Percentiles rank a stretch among this genome's conserved stretches.
phyloP scores from a whole-genome alignment of 2,888 invertebrate genomes.

The Drosophila sordidula region DNA sequence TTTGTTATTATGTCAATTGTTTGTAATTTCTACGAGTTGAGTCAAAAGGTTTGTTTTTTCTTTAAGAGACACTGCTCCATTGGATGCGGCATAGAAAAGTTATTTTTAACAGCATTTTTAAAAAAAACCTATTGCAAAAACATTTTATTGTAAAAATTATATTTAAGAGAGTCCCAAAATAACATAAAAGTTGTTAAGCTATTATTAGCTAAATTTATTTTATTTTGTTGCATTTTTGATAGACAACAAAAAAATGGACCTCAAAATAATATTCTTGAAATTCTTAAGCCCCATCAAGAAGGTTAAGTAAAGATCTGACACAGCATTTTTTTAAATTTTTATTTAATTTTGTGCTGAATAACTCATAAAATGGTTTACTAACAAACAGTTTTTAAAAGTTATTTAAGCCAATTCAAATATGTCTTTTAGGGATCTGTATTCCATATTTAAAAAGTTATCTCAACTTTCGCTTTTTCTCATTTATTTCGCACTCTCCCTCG shows the following conservation, averaged over 20 bases:
- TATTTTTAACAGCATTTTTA: slow-evolving; percentile 2
- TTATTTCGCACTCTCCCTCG: slow-evolving; percentile 11
- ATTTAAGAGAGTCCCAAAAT: background rate
- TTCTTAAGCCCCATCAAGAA: no score
- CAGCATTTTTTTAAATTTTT: background rate
- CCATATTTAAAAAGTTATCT: slow-evolving; percentile 20
- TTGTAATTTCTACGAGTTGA: slow-evolving; percentile 49
- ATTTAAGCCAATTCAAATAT: background rate
- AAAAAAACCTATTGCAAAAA: slow-evolving; percentile 1
- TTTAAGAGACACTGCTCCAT: slow-evolving; percentile 22
- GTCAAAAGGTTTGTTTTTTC: slow-evolving; percentile 15
- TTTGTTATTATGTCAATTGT: slow-evolving; percentile 71
- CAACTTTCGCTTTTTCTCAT: slow-evolving; percentile 12
- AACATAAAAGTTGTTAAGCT: background rate
- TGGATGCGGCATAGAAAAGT: slow-evolving; percentile 16
- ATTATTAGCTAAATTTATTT: background rate
- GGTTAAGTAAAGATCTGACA: no score
- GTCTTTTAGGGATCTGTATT: background rate
- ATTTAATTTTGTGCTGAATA: background rate
- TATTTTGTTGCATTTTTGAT: background rate
- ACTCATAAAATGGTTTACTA: no score
- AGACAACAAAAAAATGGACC: no score
- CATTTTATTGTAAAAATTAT: background rate
- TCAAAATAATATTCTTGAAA: no score
- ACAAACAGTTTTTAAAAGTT: no score